A percentile compares a stretch with the other conserved stretches of the same genome.
phyloP scores from a whole-genome alignment of 2,113 vertebrate species.

The Ceuthmochares aereus region DNA sequence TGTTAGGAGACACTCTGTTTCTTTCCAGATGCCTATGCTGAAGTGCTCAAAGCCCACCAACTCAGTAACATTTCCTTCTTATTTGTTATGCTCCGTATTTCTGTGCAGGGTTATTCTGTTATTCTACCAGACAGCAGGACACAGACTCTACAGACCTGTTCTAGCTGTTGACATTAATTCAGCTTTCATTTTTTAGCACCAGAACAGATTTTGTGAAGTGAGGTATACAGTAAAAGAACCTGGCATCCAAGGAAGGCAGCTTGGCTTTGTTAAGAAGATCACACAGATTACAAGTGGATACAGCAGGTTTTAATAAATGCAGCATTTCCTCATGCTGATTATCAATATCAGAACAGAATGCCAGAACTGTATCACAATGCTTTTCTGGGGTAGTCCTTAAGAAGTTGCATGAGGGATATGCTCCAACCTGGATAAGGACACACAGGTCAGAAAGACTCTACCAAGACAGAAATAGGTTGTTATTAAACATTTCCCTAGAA shows the following conservation, averaged over 20 bases:
- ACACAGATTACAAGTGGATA: not conserved
- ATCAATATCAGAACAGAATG: not conserved
- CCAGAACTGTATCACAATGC: not conserved
- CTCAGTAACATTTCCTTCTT: not conserved
- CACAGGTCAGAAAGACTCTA: not conserved
- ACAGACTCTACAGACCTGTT: not conserved
- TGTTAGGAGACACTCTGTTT: not conserved
- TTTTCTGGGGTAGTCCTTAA: not conserved
- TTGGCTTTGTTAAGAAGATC: conserved; percentile 29
- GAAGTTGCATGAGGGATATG: not conserved
- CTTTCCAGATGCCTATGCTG: conserved; percentile 1
- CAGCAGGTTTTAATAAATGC: conserved; percentile 13
- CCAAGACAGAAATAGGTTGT: not conserved
- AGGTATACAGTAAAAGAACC: not conserved
- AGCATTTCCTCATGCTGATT: not conserved
- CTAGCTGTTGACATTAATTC: conserved; percentile 1
- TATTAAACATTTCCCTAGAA: not conserved
- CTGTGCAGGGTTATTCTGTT: not conserved
- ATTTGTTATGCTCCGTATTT: not conserved
- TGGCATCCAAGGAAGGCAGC: not conserved
- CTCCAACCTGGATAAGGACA: not conserved
- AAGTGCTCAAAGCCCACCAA: not conserved
- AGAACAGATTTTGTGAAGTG: not conserved
- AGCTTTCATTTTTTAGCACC: not conserved
- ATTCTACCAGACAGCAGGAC: conserved; percentile 8